Percentiles rank a stretch among this genome's conserved stretches.
Conservation (phyloP, 2,113 vertebrate species). For the Sinocyclocheilus grahami region DNA sequence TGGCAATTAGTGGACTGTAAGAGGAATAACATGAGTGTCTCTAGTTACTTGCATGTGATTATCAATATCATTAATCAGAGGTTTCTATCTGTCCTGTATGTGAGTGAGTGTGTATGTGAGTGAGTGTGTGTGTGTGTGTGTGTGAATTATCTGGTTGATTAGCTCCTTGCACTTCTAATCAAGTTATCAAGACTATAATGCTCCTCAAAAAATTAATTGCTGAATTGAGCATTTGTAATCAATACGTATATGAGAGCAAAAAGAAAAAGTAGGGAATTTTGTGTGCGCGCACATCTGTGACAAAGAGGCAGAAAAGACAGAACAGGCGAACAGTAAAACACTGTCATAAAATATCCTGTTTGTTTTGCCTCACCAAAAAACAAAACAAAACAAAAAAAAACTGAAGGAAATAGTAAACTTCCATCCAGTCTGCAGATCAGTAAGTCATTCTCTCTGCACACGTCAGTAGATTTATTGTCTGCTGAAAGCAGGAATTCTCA, state of each 20-base stretch:
- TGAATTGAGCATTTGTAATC: conserved; percentile 27
- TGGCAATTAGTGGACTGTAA: background rate
- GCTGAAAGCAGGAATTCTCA: conserved; percentile 25
- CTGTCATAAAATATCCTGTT: background rate
- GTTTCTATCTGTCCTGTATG: background rate
- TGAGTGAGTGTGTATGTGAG: conserved; percentile 1
- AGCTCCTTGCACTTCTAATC: conserved; percentile 31
- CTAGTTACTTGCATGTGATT: background rate
- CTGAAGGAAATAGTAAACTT: background rate
- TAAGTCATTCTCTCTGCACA: conserved; percentile 9
- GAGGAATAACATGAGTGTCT: background rate
- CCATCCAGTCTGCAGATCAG: conserved; percentile 14
- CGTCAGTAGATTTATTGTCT: conserved; percentile 10
- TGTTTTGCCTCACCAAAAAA: background rate
- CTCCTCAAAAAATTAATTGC: background rate
- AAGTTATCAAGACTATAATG: conserved; percentile 26
- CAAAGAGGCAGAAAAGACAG: background rate
- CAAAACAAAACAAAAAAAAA: too few relatives aligned
- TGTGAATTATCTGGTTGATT: conserved; percentile 27
- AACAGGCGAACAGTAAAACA: background rate
- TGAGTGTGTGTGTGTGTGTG: conserved; percentile 18
- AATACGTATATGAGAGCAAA: conserved; percentile 25
- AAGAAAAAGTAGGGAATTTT: background rate
- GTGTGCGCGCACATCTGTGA: background rate
- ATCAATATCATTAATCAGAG: conserved; percentile 37